These are phyloP conservation scores for Prostheceraeus crozeri DNA, from an alignment of 2,888 invertebrate species.

Conservation along the genomic window DNA sequence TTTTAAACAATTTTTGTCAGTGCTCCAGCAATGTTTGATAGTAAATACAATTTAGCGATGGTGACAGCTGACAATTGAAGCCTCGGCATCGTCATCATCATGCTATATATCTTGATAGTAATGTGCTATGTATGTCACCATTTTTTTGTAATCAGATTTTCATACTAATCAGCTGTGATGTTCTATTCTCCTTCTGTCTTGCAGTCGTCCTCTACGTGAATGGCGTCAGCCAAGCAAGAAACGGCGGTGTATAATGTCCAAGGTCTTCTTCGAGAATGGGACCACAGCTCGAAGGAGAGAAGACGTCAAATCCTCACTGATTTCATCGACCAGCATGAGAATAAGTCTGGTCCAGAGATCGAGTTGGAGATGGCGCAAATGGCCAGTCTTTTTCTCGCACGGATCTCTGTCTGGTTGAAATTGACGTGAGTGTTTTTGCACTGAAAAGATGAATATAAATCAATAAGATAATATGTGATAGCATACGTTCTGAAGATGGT, in stretches of 20 bases:
- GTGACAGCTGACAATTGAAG: too few species aligned
- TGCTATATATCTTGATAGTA: too few species aligned
- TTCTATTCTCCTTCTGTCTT: too few species aligned
- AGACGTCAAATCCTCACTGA: conserved; percentile 52
- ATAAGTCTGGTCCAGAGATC: conserved; percentile 56
- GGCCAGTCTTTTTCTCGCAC: conserved; percentile 54
- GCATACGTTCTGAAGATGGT: too few species aligned
- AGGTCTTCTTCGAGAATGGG: conserved; percentile 55
- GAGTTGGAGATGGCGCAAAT: conserved; percentile 57
- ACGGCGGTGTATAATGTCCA: conserved; percentile 52
- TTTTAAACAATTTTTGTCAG: too few species aligned
- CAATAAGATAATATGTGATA: background rate
- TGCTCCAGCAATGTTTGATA: too few species aligned
- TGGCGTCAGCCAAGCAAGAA: conserved; percentile 55
- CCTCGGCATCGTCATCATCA: too few species aligned
- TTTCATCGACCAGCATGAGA: conserved; percentile 53
- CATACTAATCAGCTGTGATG: too few species aligned
- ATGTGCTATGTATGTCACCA: too few species aligned
- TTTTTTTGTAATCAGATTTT: too few species aligned
- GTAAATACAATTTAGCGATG: too few species aligned
- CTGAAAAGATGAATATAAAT: background rate
- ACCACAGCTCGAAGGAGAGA: conserved; percentile 51
- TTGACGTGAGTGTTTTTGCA: conserved; percentile 46
- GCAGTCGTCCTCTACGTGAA: too few species aligned
- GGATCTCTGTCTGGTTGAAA: conserved; percentile 55